phyloP scores from a whole-genome alignment of 1,140 invertebrate species.

The Oscheius sp. region DNA sequence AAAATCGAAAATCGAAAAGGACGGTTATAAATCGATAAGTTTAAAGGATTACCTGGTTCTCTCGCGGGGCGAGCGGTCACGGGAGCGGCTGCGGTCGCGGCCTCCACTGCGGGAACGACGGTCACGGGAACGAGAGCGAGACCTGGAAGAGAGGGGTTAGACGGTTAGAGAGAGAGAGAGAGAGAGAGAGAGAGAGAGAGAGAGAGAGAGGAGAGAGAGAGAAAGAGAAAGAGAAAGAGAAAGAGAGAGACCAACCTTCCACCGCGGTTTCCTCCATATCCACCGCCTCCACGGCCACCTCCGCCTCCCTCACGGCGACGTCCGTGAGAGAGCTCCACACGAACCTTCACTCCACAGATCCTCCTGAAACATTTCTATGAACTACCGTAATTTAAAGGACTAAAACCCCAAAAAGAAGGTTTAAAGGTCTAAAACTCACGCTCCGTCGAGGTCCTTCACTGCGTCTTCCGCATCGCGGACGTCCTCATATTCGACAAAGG shows the following conservation, averaged over 20 bases:
- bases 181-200: background rate
- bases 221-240: too few species aligned
- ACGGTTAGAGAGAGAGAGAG: background rate
- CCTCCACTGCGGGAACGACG: background rate
- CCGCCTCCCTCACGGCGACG: conserved; percentile 43
- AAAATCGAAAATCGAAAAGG: conserved; percentile 1
- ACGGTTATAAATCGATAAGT: conserved; percentile 5
- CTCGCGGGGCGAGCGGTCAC: too few species aligned
- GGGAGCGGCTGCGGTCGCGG: background rate
- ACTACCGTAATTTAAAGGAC: too few species aligned
- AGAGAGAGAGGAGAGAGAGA: background rate
- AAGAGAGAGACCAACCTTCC: too few species aligned
- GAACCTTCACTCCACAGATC: conserved; percentile 58
- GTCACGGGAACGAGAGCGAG: background rate
- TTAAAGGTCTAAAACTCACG: conserved; percentile 76
- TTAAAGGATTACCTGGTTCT: background rate
- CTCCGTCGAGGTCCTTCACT: conserved; percentile 65
- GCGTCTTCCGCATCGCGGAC: conserved; percentile 89
- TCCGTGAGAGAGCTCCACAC: conserved; percentile 54
- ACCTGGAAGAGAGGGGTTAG: background rate
- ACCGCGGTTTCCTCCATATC: too few species aligned
- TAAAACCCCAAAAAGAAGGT: conserved; percentile 33
- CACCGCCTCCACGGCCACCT: conserved; percentile 43
- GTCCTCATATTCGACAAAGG: conserved; percentile 93
- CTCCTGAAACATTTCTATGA: conserved; percentile 20